These are phyloP conservation scores for Brachyistius frenatus DNA, from an alignment of 2,113 vertebrate species.

Conservation along the genomic window DNA sequence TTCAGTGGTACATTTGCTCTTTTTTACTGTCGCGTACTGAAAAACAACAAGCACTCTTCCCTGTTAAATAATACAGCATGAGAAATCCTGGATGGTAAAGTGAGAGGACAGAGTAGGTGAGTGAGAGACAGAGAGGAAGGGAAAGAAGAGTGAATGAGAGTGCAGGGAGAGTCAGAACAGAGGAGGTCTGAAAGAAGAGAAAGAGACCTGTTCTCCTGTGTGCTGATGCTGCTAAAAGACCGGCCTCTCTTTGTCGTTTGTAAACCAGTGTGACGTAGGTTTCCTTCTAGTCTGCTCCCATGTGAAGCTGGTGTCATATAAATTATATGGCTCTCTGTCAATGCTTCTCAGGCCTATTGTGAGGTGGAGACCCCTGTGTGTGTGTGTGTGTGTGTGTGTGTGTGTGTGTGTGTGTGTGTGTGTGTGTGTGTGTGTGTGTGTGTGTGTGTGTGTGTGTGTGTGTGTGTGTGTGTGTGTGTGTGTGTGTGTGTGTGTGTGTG, in stretches of 20 bases:
- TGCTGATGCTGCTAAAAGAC: conserved; percentile 41
- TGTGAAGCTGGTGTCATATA: conserved; percentile 51
- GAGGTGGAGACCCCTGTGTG: conserved; percentile 22
- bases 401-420: too few species aligned
- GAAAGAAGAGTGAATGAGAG: conserved; percentile 14
- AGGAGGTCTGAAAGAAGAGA: conserved; percentile 25
- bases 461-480: conserved; percentile 15
- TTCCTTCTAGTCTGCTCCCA: conserved; percentile 31
- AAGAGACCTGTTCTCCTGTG: conserved; percentile 39
- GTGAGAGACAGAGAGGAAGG: conserved; percentile 10
- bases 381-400: conserved; percentile 14
- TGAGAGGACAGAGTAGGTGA: conserved; percentile 41
- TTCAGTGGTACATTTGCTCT: not conserved
- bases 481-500: conserved; percentile 22
- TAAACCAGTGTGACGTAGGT: conserved; percentile 55
- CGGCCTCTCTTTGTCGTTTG: conserved; percentile 49
- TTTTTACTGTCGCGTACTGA: too few species aligned
- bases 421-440: too few species aligned
- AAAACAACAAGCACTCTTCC: conserved; percentile 29
- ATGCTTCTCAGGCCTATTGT: conserved; percentile 41
- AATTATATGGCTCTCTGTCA: conserved; percentile 58
- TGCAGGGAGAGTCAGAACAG: conserved; percentile 1
- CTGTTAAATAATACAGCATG: conserved; percentile 64
- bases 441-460: too few species aligned
- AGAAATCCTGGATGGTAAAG: conserved; percentile 50